Evolutionary conservation across 2,113 vertebrate species (phyloP).

Genomic region (Puma concolor): DNA sequence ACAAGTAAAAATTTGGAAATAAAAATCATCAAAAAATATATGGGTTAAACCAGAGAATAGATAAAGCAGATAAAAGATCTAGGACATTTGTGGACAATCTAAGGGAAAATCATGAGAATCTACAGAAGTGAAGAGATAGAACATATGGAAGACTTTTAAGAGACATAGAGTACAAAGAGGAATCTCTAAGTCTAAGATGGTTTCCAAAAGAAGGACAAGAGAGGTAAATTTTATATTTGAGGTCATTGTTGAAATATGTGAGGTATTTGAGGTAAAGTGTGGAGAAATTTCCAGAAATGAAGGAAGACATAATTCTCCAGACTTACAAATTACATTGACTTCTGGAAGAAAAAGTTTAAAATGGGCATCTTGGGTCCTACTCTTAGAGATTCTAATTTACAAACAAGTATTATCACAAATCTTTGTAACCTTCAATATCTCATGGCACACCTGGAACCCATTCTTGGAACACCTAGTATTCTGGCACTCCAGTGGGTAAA

Average conservation of each 20-base stretch:
- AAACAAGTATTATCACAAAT: constrained; percentile 45
- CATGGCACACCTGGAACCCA: background rate
- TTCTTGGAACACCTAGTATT: constrained; percentile 13
- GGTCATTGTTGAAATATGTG: background rate
- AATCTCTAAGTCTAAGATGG: background rate
- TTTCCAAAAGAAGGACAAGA: background rate
- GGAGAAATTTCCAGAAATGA: background rate
- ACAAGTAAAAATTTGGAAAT: background rate
- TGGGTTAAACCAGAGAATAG: background rate
- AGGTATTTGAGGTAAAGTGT: background rate
- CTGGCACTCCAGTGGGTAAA: constrained; percentile 5
- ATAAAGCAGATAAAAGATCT: background rate
- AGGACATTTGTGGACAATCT: background rate
- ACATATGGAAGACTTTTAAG: background rate
- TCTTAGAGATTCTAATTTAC: background rate
- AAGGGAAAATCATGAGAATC: background rate
- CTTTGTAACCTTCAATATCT: constrained; percentile 51
- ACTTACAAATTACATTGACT: background rate
- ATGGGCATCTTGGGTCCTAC: background rate
- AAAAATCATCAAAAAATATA: background rate
- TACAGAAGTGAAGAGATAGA: background rate
- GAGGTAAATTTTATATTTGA: background rate
- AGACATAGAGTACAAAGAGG: background rate
- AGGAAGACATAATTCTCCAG: background rate
- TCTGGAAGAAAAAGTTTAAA: background rate